phyloP scores from a whole-genome alignment of 2,113 vertebrate genomes.

The Panthera tigris region DNA sequence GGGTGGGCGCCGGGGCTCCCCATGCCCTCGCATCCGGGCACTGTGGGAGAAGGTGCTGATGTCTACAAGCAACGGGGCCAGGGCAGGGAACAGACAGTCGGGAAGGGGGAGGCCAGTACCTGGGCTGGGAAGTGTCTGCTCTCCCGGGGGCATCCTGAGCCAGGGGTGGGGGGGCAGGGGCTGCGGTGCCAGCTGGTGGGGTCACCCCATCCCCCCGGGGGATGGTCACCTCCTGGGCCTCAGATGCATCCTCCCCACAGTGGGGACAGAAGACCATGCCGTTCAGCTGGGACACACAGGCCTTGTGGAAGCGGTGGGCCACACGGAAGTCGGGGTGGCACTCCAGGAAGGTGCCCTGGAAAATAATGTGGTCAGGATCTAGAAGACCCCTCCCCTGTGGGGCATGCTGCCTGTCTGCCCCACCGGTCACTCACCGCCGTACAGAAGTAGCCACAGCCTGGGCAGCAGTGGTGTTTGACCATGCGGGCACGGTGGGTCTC shows the following conservation, averaged over 20 bases:
- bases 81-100: rapidly evolving
- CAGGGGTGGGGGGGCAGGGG: constrained; percentile 69
- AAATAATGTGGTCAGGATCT: not conserved
- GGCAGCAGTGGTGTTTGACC: constrained; percentile 97
- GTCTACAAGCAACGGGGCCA: rapidly evolving
- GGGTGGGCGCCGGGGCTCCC: constrained; percentile 81
- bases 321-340: constrained; percentile 94
- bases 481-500: constrained; percentile 93
- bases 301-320: constrained; percentile 93
- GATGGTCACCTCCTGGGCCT: constrained; percentile 93
- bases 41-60: constrained; percentile 74
- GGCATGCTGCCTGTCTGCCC: rapidly evolving
- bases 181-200: constrained; percentile 67
- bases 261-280: constrained; percentile 95
- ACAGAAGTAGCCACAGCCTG: constrained; percentile 95
- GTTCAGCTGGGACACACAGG: constrained; percentile 92
- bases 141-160: constrained; percentile 78
- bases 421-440: constrained; percentile 84
- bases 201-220: constrained; percentile 83
- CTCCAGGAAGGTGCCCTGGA: constrained; percentile 94
- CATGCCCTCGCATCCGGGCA: constrained; percentile 90
- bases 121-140: constrained; percentile 87
- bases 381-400: rapidly evolving
- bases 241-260: constrained; percentile 93
- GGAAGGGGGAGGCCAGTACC: constrained; percentile 82